phyloP scores from a whole-genome alignment of 2,888 invertebrate genomes.

The Frankliniella intonsa region DNA sequence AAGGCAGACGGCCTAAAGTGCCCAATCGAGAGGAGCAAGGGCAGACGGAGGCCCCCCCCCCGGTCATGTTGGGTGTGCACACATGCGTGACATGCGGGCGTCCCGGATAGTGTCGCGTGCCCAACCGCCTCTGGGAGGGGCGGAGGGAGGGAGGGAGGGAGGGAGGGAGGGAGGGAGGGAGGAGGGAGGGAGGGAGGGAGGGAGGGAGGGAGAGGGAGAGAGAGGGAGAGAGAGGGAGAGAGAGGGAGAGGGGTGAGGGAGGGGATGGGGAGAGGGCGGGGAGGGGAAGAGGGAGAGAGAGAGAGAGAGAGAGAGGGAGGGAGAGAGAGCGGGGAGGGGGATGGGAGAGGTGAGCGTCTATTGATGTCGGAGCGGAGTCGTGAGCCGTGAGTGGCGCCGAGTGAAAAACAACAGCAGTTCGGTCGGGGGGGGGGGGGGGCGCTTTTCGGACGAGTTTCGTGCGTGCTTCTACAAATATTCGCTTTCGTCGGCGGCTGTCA shows the following conservation, averaged over 20 bases:
- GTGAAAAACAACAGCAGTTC: no score
- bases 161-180: neutral
- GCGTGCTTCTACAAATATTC: no score
- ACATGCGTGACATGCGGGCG: constrained; percentile 21
- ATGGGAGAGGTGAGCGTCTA: no score
- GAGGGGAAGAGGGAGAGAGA: neutral
- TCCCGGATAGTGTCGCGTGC: neutral
- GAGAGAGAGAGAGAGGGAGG: neutral
- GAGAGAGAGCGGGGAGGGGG: neutral
- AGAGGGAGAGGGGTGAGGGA: neutral
- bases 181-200: neutral
- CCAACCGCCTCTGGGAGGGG: neutral
- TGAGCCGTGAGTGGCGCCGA: no score
- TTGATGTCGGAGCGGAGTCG: no score
- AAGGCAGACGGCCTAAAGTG: no score
- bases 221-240: neutral
- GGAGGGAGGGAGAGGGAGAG: neutral
- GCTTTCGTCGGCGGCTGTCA: no score
- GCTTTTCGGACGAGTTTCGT: no score
- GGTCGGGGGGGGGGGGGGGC: no score
- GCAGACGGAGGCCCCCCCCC: no score
- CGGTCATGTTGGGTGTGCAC: neutral
- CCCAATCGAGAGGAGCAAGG: no score
- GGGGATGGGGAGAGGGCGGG: neutral
- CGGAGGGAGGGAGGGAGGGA: neutral